A percentile compares a stretch with the other conserved stretches of the same genome.
Evolutionary conservation across 2,113 vertebrate species (phyloP).

Genomic region (Oostethus manadensis): DNA sequence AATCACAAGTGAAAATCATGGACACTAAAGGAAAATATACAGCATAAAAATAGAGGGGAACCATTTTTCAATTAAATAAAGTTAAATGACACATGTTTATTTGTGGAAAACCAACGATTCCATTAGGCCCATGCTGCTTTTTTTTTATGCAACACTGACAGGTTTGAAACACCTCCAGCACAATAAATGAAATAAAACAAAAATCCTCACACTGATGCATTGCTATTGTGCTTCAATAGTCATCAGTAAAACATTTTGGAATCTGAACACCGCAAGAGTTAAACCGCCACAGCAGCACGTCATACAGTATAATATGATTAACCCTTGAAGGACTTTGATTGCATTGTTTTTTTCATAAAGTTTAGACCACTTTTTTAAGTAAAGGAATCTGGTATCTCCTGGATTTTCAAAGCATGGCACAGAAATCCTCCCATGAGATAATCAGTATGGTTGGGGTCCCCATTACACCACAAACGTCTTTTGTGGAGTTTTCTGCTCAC

Average conservation of each 20-base stretch:
- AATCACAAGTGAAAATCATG: slow-evolving; percentile 49
- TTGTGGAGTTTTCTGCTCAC: no score
- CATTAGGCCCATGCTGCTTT: slow-evolving; percentile 8
- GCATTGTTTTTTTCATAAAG: slow-evolving; percentile 1
- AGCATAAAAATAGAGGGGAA: slow-evolving; percentile 18
- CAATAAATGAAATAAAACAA: slow-evolving; percentile 31
- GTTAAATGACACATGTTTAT: slow-evolving; percentile 26
- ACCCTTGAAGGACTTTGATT: slow-evolving; percentile 9
- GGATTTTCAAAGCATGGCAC: no score
- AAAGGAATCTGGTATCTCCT: no score
- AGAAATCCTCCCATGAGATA: no score
- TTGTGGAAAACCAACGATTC: slow-evolving; percentile 26
- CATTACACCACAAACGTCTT: no score
- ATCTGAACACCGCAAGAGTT: background rate
- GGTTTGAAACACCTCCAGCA: slow-evolving; percentile 40
- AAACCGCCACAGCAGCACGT: slow-evolving; percentile 11
- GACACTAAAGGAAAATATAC: slow-evolving; percentile 46
- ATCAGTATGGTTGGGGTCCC: no score
- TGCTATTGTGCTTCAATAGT: slow-evolving; percentile 17
- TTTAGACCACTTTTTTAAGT: no score
- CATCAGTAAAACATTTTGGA: background rate
- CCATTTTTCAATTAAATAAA: slow-evolving; percentile 28
- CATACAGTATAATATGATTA: slow-evolving; percentile 1
- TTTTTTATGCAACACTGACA: slow-evolving; percentile 18
- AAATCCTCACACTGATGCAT: background rate